Evolutionary conservation across 2,113 vertebrate genomes (phyloP), one percentile per base, ranked within the genome.

Genomic region (Euleptes europaea): DNA sequence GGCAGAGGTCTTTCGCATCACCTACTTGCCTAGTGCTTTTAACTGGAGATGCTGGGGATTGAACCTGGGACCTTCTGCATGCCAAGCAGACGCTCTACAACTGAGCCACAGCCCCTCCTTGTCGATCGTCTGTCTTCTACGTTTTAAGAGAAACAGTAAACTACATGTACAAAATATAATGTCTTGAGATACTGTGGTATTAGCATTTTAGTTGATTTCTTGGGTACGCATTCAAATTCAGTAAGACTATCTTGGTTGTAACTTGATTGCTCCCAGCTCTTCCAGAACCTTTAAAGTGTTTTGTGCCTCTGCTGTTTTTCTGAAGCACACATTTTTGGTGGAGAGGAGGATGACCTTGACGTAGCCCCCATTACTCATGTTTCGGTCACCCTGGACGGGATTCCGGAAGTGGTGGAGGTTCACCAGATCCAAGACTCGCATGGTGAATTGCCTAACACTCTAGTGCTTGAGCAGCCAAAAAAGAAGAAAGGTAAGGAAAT

Each of bases 321-420:
- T 76, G 89, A 94, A 97, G 97, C 94, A 90, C 91, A 96, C 71
- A 92, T 97, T 90, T 97, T 97, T 92, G 95, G 97, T 5, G 90
- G 97, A 51, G 93, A 96, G 49, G 97, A 98, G 92, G 97, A 97
- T 85, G 98, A 98, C 63, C 95, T 97, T 90, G 95, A 97, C 70
- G 93, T 94, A 70, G 93, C 97, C 92, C 97, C 98, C 80, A 91
- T 98, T 94, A 98, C 97, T 77, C 98, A 98, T 1, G 97, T 98
- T 76, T 98, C 97, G 0, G 96, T 98, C 94, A 98, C 97, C 0
- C 95, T 97, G 23, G 97, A 98, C 89, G 97, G 97, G 31, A 96
- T 98, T 90, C 96, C 97, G 70, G 98, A 97, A 90, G 96, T 97
- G 54, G 89, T 97, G 71, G 96, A 97, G 86, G 95, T 97, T 90